Evolutionary conservation across 2,797 vertebrate species (phyloP).

Genomic region (Phalloptychus januarius): DNA sequence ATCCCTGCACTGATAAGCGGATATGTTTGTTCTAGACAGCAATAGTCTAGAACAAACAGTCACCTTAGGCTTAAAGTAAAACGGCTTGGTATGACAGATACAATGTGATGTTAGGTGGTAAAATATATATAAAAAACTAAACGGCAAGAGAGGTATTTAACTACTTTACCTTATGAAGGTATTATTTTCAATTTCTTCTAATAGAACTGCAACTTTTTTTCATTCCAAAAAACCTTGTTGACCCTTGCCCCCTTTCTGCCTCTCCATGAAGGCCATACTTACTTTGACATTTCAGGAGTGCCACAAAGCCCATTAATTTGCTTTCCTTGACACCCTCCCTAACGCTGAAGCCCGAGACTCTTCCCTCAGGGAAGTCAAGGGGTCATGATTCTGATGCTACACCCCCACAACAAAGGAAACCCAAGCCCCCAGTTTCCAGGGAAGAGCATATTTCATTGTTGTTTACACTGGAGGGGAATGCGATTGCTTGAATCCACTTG

Average conservation of each 20-base stretch:
- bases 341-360: constrained; percentile 30
- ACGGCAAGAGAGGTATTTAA: not conserved
- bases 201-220: not conserved
- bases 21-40: not conserved
- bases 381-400: constrained; percentile 43
- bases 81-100: not conserved
- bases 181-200: not conserved
- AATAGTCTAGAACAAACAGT: not conserved
- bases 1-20: not conserved
- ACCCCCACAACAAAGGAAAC: constrained; percentile 57
- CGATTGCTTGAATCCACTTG: constrained; percentile 35
- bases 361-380: constrained; percentile 46
- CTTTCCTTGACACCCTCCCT: constrained; percentile 39
- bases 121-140: not conserved
- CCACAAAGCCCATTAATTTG: constrained; percentile 15
- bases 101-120: not conserved
- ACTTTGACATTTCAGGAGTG: constrained; percentile 19
- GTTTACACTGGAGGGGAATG: constrained; percentile 42
- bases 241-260: not conserved
- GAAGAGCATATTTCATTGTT: constrained; percentile 43
- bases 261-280: not conserved
- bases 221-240: not conserved
- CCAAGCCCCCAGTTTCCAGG: constrained; percentile 33
- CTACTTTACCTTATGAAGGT: not conserved
- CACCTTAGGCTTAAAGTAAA: not conserved